Base-by-base conservation (phyloP, 2,113 vertebrate species). In the Syngnathus scovelli region DNA sequence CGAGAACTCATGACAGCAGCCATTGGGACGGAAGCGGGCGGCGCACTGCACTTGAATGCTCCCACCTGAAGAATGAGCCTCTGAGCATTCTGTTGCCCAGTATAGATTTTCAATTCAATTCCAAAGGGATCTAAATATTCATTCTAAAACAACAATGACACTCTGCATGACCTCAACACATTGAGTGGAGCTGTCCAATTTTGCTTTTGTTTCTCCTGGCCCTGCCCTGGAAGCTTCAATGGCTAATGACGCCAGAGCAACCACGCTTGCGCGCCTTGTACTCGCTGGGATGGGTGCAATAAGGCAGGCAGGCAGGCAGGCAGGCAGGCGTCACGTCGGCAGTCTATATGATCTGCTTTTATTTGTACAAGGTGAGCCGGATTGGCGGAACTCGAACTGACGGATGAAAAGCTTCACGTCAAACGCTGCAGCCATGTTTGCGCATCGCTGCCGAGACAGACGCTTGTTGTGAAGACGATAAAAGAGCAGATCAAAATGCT, bases 1-100 rank as follows among this genome's bases (percentile, higher is more conserved):
- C 66, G 55, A 85, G 52, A 75, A 68, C 77, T 83, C 77, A 90
- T 88, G 87, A 87, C 61, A 33, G 89, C 78, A 72, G 62, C 72
- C 71, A 68, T 87, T 91, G 90, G 78, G 81, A 90, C 87, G 83
- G 69, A 66, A 78, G 27, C 27, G 27, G 27, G 88, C 89, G 80
- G n/a, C n/a, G n/a, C n/a, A n/a, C n/a, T n/a, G n/a, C n/a, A n/a
- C n/a, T n/a, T 23, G 23, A 23, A 23, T 23, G 23, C 23, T 78
- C 82, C 86, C 88, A 90, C 86, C 88, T 90, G 86, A n/a, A n/a
- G n/a, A n/a, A 33, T 33, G 27, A 33, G 27, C 27, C 27, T 33
- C n/a, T n/a, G n/a, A n/a, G 27, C 27, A 2, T 33, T 33, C 27
- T 33, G 27, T 33, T 33, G 27, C 27, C 27, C 27, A 33, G 27